Base-by-base conservation (phyloP, 1,140 invertebrate species). In the Grapholita molesta region DNA sequence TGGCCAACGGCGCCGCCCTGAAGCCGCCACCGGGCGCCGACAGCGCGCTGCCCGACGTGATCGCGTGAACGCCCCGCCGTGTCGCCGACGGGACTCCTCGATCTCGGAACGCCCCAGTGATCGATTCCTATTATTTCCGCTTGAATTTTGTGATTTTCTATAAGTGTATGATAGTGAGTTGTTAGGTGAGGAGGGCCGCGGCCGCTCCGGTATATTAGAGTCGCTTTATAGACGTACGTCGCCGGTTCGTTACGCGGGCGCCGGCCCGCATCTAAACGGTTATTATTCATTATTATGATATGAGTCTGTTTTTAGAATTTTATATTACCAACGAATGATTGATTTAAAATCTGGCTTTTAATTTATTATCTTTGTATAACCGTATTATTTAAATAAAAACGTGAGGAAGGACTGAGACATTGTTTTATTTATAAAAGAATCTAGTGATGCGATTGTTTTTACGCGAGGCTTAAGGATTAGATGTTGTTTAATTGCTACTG, bases 341-440 rank as follows among this genome's bases (percentile, higher is more conserved):
- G 85, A 89, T 85, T 86, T 85, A 77, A 89, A 90, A 87, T 87
- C 79, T 82, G 85, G 84, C 82, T 88, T 90, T 88, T 91, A 89
- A 91, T 91, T 91, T 91, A 91, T 91, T 90, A 84, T 85, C 84
- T 88, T 90, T 89, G 85, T 89, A 89, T 89, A 90, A 88, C 84
- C 88, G 86, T 89, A 90, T 86, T 88, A 90, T 89, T 88, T 84
- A 87, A 85, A 89, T 30, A 83, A 90, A 88, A 89, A 86, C 76
- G 82, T 88, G 80, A 90, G 78, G 83, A 85, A 86, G 86, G 86
- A 90, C 86, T 87, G 86, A 88, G 70, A 84, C 71, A 84, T 90
- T 86, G 86, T 90, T 89, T 90, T 89, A 89, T 89, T 90, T 89
- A 81, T 83, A 77, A 78, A 74, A 73, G n/a, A 76, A 80, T 75